Evolutionary conservation across 1,140 invertebrate species (phyloP), one percentile per base, ranked within the genome.

Genomic region (Orchestia grillus): DNA sequence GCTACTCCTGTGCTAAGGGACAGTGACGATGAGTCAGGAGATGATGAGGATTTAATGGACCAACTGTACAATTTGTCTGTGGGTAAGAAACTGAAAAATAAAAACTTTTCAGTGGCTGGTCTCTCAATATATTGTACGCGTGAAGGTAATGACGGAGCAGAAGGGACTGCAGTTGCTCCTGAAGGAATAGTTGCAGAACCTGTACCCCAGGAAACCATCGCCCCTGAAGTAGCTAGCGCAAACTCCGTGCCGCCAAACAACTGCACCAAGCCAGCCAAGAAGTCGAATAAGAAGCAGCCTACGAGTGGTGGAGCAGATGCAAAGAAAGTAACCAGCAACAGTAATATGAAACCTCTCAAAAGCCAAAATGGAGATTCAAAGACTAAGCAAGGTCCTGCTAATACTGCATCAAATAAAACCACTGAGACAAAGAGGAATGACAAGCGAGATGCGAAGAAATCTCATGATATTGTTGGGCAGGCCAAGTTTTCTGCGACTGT

Each of bases 41-140:
- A 97, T 62, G 96, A 97, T 87, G 96, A 97, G 96, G 96, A 97
- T 45, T 88, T 97, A 16, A 97, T 97, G 96, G 96, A 97, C 95
- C 96, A 96, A 88, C 96, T 97, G 95, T 97, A 97, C 88, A 96
- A 96, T 87, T 87, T 97, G 44, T 96, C 96, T 96, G 96, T 44
- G 96, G 96, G 43, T 95, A 96, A 45, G 90, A 62, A 47, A 40
- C 90, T 36, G 77, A 96, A 96, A 95, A 96, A 53, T 36, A 43
- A 77, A 77, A 43, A 95, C 44, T 95, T 45, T 19, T 77, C 41
- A 42, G n/a, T 94, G 6, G 44, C 92, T 94, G 92, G 92, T 16
- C 44, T 94, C 6, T 94, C 92, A 11, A 94, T 94, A 40, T 94
- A 40, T 47, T 94, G 44, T 40, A 44, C 92, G 15, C 92, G 92